These are phyloP conservation scores for Eleginops maclovinus DNA, from an alignment of 2,113 vertebrate species.

Conservation along the genomic window DNA sequence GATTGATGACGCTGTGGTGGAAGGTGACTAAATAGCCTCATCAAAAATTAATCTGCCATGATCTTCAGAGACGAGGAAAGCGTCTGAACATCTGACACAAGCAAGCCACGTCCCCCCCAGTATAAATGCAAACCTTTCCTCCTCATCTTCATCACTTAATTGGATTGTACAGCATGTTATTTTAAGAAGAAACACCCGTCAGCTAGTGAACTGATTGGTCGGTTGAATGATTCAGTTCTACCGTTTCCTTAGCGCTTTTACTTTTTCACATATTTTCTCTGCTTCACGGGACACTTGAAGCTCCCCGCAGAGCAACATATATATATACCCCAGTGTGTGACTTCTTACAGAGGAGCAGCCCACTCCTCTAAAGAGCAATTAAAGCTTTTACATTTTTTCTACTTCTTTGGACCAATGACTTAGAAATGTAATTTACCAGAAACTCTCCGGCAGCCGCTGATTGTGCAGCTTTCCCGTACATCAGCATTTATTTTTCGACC, in stretches of 20 bases:
- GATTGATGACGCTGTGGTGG: slow-evolving; percentile 52
- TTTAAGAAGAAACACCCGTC: not conserved
- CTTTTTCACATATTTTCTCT: not conserved
- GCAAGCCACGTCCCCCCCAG: no score
- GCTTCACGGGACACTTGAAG: not conserved
- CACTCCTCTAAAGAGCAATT: not conserved
- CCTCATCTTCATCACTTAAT: not conserved
- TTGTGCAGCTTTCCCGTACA: slow-evolving; percentile 35
- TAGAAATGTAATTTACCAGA: slow-evolving; percentile 62
- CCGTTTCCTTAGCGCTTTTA: no score
- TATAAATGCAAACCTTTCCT: no score
- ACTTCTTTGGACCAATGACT: slow-evolving; percentile 27
- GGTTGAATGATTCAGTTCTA: not conserved
- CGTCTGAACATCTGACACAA: slow-evolving; percentile 16
- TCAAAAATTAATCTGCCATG: slow-evolving; percentile 50
- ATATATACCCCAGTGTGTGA: not conserved
- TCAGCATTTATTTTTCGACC: slow-evolving; percentile 56
- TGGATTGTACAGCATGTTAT: not conserved
- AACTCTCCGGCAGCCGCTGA: slow-evolving; percentile 28
- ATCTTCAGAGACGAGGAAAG: slow-evolving; percentile 50
- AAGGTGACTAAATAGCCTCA: slow-evolving; percentile 64
- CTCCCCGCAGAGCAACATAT: slow-evolving; percentile 16
- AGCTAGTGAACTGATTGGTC: not conserved
- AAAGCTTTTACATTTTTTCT: not conserved
- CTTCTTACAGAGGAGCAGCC: not conserved